Base-by-base conservation (phyloP, 2,797 vertebrate species). In the Protosalanx chinensis region DNA sequence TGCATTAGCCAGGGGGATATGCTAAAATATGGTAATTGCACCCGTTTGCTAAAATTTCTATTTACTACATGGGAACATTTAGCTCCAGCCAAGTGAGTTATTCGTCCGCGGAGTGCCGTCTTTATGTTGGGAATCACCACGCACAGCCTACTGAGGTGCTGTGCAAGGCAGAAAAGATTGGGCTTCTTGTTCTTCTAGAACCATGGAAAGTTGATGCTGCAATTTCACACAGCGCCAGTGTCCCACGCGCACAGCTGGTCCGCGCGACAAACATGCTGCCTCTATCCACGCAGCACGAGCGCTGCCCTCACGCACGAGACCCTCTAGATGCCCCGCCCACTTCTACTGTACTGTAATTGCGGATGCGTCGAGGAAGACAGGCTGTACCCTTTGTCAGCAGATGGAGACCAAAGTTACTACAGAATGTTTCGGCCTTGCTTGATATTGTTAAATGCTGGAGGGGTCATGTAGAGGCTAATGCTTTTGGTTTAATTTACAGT, bases 161-260 rank as follows among this genome's bases (percentile, higher is more conserved):
- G 37, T 0, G 46, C 37, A 35, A 60, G 79, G 75, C 76, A 10
- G 61, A 27, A 18, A 29, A 51, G 67, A 46, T 46, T 46, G 5
- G 60, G 51, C 20, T 15, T 71, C n/a, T 70, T 61, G 35, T 33
- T 41, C 32, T 62, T 46, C 58, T 64, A 63, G 63, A 75, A 74
- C 72, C 71, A 57, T 76, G 70, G 32, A 80, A 85, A 85, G 77
- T 79, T 80, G 78, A 77, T 82, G 76, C 74, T 77, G 79, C 81
- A 80, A 37, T 80, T 81, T 73, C 23, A 71, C 62, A 33, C 53
- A 23, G 60, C 75, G 72, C 72, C 66, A 61, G 60, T 75, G 70
- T 76, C 78, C 74, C 59, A 23, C 29, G 74, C 72, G 72, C 72
- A 66, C 73, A 64, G 64, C 73, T 76, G 68, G 68, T 66, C 66